A percentile compares a stretch with the other conserved stretches of the same genome.
phyloP scores from a whole-genome alignment of 2,888 invertebrate species.

The Drosophila aldrichi region DNA sequence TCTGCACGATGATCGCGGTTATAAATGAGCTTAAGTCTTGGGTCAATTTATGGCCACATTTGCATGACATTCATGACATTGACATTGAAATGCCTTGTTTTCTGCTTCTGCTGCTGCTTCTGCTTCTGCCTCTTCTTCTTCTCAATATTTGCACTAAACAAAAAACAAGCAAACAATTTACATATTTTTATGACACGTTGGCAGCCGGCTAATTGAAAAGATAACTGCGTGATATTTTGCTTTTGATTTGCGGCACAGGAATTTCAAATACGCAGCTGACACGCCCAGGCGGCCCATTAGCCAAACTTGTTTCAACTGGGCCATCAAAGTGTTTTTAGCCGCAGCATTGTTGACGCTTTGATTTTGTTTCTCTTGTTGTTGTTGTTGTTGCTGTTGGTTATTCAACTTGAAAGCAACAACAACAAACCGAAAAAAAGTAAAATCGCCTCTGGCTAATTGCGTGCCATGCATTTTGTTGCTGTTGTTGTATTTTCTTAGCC shows the following conservation, averaged over 20 bases:
- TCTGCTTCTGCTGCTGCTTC: not conserved
- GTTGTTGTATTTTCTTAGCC: constrained; percentile 48
- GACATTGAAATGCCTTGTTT: constrained; percentile 69
- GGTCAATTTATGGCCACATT: constrained; percentile 25
- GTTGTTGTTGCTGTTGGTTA: constrained; percentile 50
- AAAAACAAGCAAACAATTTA: constrained; percentile 12
- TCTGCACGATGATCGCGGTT: not conserved
- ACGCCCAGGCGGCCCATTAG: constrained; percentile 44
- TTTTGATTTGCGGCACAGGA: constrained; percentile 46
- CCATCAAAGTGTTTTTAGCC: constrained; percentile 50
- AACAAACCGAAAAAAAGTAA: constrained; percentile 15
- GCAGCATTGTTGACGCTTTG: constrained; percentile 40
- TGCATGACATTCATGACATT: constrained; percentile 76
- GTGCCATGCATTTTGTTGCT: constrained; percentile 62
- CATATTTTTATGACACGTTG: constrained; percentile 12
- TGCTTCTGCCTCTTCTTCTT: not conserved
- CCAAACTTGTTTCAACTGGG: constrained; percentile 55
- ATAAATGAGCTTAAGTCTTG: constrained; percentile 6
- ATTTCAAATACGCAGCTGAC: constrained; percentile 57
- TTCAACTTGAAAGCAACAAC: constrained; percentile 54
- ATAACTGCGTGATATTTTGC: constrained; percentile 21
- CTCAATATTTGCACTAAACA: constrained; percentile 31
- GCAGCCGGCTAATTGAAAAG: constrained; percentile 45
- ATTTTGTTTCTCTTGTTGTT: not conserved
- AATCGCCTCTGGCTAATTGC: constrained; percentile 55